Percentiles rank a stretch among this genome's conserved stretches.
These are phyloP conservation scores for Epiblema foenella DNA, from an alignment of 2,888 invertebrate species.

Conservation along the genomic window DNA sequence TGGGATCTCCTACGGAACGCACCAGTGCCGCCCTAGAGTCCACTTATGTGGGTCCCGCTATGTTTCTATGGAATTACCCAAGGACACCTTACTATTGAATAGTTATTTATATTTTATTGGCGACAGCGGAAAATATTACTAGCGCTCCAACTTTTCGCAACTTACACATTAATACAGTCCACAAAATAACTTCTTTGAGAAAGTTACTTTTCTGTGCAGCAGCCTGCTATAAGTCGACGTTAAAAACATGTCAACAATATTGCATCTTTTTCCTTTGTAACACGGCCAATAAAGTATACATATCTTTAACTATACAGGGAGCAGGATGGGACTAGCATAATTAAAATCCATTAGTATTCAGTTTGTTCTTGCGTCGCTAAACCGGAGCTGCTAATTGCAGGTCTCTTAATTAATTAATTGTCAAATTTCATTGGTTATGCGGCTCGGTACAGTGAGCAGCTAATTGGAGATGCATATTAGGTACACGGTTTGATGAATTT, in stretches of 20 bases:
- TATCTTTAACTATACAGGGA: background rate
- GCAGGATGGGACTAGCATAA: slow-evolving; percentile 1
- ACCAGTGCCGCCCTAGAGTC: too few relatives aligned
- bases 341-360: slow-evolving; percentile 41
- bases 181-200: background rate
- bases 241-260: background rate
- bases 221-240: background rate
- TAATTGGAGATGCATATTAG: slow-evolving; percentile 2
- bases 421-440: slow-evolving; percentile 39
- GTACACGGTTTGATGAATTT: slow-evolving; percentile 1
- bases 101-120: background rate
- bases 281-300: background rate
- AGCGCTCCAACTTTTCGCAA: background rate
- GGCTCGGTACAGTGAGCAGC: slow-evolving; percentile 1
- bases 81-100: too few relatives aligned
- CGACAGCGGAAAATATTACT: background rate
- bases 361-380: slow-evolving; percentile 37
- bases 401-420: slow-evolving; percentile 41
- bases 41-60: too few relatives aligned
- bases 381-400: slow-evolving; percentile 37
- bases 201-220: background rate
- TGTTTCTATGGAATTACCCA: too few relatives aligned
- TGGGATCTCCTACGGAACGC: too few relatives aligned
- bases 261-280: background rate
- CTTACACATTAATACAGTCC: background rate